Conservation (phyloP, 1,140 invertebrate species). For the Mercenaria mercenaria region DNA sequence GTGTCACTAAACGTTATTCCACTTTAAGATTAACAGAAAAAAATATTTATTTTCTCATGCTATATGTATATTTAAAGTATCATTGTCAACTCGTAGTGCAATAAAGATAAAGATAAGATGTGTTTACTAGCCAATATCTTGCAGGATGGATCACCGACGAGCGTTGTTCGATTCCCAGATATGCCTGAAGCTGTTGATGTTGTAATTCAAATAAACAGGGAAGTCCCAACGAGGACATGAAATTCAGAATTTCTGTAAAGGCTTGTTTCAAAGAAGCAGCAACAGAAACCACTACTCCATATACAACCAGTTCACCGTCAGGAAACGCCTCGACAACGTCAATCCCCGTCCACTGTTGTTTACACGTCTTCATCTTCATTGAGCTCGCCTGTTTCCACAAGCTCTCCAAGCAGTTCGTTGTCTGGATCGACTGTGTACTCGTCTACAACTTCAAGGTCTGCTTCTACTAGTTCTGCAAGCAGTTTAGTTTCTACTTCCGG, state of each 20-base stretch:
- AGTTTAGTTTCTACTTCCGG: background rate
- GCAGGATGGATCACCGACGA: background rate
- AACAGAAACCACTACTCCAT: background rate
- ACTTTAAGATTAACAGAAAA: too few species aligned
- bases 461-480: background rate
- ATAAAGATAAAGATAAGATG: too few species aligned
- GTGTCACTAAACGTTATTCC: too few species aligned
- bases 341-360: too few species aligned
- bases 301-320: background rate
- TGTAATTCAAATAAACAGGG: background rate
- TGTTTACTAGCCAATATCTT: too few species aligned
- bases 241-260: constrained; percentile 8
- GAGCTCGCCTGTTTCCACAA: too few species aligned
- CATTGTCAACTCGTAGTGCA: too few species aligned
- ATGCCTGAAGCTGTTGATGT: background rate
- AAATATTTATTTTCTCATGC: too few species aligned
- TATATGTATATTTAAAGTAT: too few species aligned
- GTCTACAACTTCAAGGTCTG: background rate
- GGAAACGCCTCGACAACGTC: background rate
- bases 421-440: background rate
- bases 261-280: constrained; percentile 12
- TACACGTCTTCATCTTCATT: too few species aligned
- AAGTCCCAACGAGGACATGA: background rate
- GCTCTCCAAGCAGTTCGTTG: background rate
- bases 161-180: constrained; percentile 15